Evolutionary conservation across 2,113 vertebrate species (phyloP).

Genomic region (Spea multiplicata): DNA sequence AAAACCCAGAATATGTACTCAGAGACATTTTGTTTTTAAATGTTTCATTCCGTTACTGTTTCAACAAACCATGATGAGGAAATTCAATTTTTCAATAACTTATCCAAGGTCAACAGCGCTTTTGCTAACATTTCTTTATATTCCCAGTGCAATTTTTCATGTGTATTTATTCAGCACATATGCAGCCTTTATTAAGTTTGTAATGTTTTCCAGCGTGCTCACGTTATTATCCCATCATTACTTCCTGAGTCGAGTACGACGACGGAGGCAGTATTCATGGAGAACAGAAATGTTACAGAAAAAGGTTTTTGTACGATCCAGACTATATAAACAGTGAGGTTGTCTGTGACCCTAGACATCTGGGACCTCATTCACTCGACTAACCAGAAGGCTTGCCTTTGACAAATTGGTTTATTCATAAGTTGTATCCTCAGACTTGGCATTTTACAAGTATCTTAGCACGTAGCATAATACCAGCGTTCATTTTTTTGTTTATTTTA

Average conservation of each 20-base stretch:
- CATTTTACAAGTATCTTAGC: neutral
- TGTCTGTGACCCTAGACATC: constrained; percentile 19
- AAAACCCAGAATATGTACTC: no score
- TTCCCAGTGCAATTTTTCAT: neutral
- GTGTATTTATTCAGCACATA: neutral
- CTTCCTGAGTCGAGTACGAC: constrained; percentile 32
- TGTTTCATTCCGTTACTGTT: neutral
- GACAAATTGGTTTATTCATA: constrained; percentile 42
- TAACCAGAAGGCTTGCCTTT: neutral
- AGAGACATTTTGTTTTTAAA: no score
- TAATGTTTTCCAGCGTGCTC: constrained; percentile 25
- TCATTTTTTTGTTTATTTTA: neutral
- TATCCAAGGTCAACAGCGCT: neutral
- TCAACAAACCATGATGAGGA: neutral
- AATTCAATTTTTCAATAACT: neutral
- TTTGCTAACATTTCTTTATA: neutral
- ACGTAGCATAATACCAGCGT: neutral
- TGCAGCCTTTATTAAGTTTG: neutral
- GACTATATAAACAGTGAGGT: constrained; percentile 21
- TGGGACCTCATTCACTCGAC: constrained; percentile 18
- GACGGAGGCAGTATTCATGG: neutral
- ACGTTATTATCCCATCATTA: constrained; percentile 35
- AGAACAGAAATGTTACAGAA: constrained; percentile 15
- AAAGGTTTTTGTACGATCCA: neutral
- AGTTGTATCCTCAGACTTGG: constrained; percentile 37